These are phyloP conservation scores for Punctoribates punctum DNA, from an alignment of 2,888 invertebrate genomes.

Conservation along the genomic window DNA sequence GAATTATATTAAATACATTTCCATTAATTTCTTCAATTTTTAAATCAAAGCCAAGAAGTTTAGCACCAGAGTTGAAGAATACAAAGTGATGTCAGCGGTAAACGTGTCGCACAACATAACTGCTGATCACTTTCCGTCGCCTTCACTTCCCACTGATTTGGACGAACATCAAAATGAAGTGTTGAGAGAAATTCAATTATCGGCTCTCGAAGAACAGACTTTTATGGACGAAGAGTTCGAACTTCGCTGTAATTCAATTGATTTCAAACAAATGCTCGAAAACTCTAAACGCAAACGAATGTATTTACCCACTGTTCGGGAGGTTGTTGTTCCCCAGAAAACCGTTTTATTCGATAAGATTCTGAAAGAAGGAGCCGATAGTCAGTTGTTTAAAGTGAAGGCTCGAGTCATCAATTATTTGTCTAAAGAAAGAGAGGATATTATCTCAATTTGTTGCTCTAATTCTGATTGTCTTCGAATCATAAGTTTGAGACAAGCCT, in stretches of 20 bases:
- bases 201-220: background rate
- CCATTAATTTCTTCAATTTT: background rate
- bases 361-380: background rate
- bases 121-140: background rate
- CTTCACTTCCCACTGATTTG: background rate
- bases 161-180: background rate
- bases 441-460: slow-evolving; percentile 8
- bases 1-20: background rate
- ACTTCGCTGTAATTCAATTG: background rate
- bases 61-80: background rate
- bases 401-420: slow-evolving; percentile 17
- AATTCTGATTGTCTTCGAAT: slow-evolving; percentile 9
- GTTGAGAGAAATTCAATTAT: background rate
- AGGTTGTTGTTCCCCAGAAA: background rate
- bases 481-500: background rate
- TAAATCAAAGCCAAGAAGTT: background rate
- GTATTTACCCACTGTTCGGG: background rate
- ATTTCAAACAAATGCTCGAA: background rate
- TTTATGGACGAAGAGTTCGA: background rate
- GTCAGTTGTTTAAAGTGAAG: slow-evolving; percentile 23
- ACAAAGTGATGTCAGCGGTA: slow-evolving; percentile 23
- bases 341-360: background rate
- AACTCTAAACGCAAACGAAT: background rate
- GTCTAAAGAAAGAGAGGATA: background rate
- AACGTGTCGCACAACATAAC: background rate